Conservation (phyloP, 2,888 invertebrate species). For the Acronicta psi region DNA sequence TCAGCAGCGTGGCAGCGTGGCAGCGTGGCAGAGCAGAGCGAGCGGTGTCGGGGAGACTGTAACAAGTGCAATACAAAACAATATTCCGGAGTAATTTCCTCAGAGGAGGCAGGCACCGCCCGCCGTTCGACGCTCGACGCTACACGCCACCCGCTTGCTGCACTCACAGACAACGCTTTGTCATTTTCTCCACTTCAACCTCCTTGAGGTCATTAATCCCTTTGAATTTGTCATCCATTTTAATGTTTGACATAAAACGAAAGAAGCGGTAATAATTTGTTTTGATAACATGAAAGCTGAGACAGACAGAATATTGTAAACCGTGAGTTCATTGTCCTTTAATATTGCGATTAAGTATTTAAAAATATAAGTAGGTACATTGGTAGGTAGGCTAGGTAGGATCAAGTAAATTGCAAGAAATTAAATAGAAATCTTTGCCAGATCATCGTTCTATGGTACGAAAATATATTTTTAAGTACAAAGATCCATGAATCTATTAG, state of each 20-base stretch:
- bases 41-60: slow-evolving; percentile 47
- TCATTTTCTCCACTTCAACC: slow-evolving; percentile 56
- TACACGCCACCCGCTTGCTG: slow-evolving; percentile 48
- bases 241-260: slow-evolving; percentile 13
- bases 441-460: slow-evolving; percentile 23
- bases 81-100: slow-evolving; percentile 73
- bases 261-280: not conserved
- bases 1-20: slow-evolving; percentile 44
- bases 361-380: not conserved
- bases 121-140: slow-evolving; percentile 43
- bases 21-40: slow-evolving; percentile 36
- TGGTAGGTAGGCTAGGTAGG: too few relatives aligned
- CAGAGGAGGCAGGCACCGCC: slow-evolving; percentile 56
- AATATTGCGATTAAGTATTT: not conserved
- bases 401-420: not conserved
- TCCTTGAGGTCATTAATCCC: slow-evolving; percentile 49
- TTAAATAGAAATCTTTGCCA: slow-evolving; percentile 10
- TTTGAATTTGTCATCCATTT: slow-evolving; percentile 25
- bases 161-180: slow-evolving; percentile 59
- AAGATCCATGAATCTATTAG: slow-evolving; percentile 25
- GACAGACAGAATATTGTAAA: not conserved
- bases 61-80: slow-evolving; percentile 74
- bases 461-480: too few relatives aligned
- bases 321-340: not conserved
- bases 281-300: not conserved